Percentiles rank a stretch among this genome's conserved stretches.
phyloP scores from a whole-genome alignment of 2,888 invertebrate genomes.

The Heliconius sara region DNA sequence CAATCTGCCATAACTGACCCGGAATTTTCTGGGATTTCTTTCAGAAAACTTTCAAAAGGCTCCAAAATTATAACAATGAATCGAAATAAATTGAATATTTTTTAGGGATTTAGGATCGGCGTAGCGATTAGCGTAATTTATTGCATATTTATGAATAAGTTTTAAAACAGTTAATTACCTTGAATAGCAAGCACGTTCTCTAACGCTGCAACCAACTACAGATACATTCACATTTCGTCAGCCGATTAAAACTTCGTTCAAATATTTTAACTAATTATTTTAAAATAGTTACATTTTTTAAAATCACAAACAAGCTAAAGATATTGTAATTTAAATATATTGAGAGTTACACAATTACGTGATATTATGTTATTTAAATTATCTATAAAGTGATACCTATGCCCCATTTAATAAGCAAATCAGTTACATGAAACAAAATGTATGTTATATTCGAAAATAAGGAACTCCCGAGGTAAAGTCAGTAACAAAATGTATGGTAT shows the following conservation, averaged over 20 bases:
- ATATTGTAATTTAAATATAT: not conserved
- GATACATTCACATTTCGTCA: not conserved
- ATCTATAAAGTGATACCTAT: not conserved
- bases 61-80: no score
- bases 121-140: not conserved
- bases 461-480: no score
- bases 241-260: not conserved
- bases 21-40: no score
- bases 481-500: no score
- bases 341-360: not conserved
- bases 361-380: not conserved
- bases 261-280: not conserved
- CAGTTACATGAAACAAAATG: no score
- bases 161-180: not conserved
- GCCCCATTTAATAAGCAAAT: no score
- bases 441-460: no score
- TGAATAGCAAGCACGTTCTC: not conserved
- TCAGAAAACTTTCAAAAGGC: no score
- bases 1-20: no score
- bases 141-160: not conserved
- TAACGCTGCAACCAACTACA: not conserved
- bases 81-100: no score
- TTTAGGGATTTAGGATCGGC: no score
- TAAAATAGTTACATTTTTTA: not conserved
- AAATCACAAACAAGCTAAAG: not conserved